Evolutionary conservation across 2,797 vertebrate species (phyloP).

Genomic region (Malacoctenus gilli): DNA sequence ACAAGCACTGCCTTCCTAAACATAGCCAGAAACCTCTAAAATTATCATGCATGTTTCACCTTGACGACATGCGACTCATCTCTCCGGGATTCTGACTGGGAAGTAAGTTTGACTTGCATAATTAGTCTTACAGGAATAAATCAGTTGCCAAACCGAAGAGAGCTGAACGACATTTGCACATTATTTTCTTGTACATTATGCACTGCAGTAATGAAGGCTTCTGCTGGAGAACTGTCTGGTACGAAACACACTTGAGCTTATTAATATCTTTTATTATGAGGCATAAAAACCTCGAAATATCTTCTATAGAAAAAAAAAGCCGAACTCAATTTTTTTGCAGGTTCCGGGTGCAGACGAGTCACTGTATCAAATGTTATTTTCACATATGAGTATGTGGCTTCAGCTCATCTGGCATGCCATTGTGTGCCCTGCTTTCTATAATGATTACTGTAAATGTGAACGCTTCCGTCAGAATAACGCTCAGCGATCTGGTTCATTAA

Average conservation of each 20-base stretch:
- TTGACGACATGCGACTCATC: neutral
- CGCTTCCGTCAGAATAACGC: constrained; percentile 37
- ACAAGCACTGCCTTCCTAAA: neutral
- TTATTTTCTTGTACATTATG: constrained; percentile 3
- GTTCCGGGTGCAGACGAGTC: constrained; percentile 19
- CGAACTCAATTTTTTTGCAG: constrained; percentile 5
- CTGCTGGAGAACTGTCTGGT: neutral
- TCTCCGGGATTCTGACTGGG: constrained; percentile 6
- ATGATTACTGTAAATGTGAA: constrained; percentile 35
- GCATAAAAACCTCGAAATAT: neutral
- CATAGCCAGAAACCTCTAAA: neutral
- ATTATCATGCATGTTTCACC: constrained; percentile 1
- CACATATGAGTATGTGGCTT: constrained; percentile 25
- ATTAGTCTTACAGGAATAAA: constrained; percentile 7
- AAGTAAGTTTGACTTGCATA: constrained; percentile 15
- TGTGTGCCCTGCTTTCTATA: constrained; percentile 24
- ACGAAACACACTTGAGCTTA: neutral
- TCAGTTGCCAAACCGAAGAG: constrained; percentile 9
- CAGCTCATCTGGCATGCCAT: constrained; percentile 29
- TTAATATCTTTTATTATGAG: constrained; percentile 1
- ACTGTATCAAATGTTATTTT: constrained; percentile 20
- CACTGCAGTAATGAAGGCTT: neutral
- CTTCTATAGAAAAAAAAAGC: neutral
- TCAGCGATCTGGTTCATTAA: constrained; percentile 42
- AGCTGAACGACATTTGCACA: constrained; percentile 7